Conservation (phyloP, 2,113 vertebrate species). For the Herpailurus yagouaroundi region DNA sequence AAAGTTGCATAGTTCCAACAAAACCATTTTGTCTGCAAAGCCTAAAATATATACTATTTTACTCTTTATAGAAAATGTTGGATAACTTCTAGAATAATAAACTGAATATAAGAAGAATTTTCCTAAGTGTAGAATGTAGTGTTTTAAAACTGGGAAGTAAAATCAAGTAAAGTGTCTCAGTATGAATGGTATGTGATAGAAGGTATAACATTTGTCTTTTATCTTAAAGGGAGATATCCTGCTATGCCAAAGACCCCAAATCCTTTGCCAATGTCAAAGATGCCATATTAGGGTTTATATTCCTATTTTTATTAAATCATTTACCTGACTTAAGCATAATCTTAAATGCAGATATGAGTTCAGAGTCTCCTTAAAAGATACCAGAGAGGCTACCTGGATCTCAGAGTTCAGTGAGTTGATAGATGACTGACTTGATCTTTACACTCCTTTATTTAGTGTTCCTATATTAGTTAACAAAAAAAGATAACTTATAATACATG, state of each 20-base stretch:
- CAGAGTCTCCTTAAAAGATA: neutral
- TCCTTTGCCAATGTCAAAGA: neutral
- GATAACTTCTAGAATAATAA: constrained; percentile 5
- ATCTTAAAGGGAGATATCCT: neutral
- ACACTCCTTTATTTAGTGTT: neutral
- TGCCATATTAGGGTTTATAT: neutral
- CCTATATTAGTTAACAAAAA: neutral
- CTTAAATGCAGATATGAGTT: neutral
- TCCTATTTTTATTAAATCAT: neutral
- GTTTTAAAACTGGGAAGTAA: neutral
- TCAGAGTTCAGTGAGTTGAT: neutral
- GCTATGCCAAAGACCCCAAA: neutral
- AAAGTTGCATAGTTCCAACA: neutral
- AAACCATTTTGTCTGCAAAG: neutral
- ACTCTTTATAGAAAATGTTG: neutral
- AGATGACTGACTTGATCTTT: neutral
- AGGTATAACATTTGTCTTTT: neutral
- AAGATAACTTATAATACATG: neutral
- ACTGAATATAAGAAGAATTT: neutral
- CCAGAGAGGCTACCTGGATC: neutral
- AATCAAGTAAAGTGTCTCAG: neutral
- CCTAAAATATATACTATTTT: neutral
- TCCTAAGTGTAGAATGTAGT: neutral
- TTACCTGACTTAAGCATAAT: neutral
- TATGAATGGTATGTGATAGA: neutral